These are phyloP conservation scores for Microctenopoma steveboyesi DNA, from an alignment of 2,797 vertebrate species.

Conservation along the genomic window DNA sequence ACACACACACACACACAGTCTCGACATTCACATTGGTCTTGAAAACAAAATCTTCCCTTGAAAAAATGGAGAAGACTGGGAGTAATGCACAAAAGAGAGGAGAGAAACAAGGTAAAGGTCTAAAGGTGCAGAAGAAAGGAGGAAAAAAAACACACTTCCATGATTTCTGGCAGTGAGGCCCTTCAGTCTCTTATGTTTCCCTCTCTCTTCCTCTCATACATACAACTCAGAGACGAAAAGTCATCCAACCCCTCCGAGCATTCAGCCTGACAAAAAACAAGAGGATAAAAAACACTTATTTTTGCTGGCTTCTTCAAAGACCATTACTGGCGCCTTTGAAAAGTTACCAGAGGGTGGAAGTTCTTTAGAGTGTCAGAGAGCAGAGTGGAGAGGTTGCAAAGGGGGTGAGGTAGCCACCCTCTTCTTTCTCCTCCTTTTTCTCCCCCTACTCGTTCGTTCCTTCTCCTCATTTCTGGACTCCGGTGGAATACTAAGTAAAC, in stretches of 20 bases:
- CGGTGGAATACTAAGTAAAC: slow-evolving; percentile 72
- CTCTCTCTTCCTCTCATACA: slow-evolving; percentile 49
- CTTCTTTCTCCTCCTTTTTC: slow-evolving; percentile 8
- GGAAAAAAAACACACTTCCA: slow-evolving; percentile 13
- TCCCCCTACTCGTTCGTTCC: slow-evolving; percentile 3
- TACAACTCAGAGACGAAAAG: slow-evolving; percentile 58
- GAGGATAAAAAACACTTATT: slow-evolving; percentile 65
- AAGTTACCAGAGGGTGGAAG: slow-evolving; percentile 75
- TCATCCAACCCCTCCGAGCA: slow-evolving; percentile 59
- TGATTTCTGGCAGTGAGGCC: slow-evolving; percentile 33
- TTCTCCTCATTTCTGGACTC: slow-evolving; percentile 35
- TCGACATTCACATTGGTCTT: neutral
- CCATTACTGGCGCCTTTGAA: slow-evolving; percentile 76
- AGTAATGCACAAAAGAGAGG: slow-evolving; percentile 7
- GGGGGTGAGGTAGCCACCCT: slow-evolving; percentile 35
- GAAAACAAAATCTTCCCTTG: neutral
- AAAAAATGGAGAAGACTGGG: neutral
- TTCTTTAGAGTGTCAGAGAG: slow-evolving; percentile 65
- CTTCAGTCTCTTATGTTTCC: slow-evolving; percentile 44
- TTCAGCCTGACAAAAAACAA: slow-evolving; percentile 48
- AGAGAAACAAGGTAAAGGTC: slow-evolving; percentile 28
- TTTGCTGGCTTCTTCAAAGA: slow-evolving; percentile 82
- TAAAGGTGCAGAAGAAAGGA: slow-evolving; percentile 18
- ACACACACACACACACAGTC: neutral
- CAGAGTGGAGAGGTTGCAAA: slow-evolving; percentile 45